Percentiles rank a stretch among this genome's conserved stretches.
Conservation (phyloP, 2,797 vertebrate species). For the Ispidina picta region DNA sequence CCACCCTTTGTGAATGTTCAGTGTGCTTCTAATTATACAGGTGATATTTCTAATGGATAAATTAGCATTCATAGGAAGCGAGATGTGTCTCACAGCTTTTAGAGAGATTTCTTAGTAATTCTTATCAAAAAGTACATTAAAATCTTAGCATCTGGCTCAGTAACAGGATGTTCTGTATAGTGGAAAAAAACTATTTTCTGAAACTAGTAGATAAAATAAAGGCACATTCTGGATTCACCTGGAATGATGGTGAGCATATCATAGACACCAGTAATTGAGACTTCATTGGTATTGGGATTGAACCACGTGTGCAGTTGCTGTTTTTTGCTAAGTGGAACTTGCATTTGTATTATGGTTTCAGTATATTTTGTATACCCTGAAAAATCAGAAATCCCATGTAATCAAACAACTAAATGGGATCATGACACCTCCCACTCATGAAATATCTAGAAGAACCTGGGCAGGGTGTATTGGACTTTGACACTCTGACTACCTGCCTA, state of each 20-base stretch:
- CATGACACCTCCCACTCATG: neutral
- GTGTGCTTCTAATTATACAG: neutral
- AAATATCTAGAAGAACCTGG: neutral
- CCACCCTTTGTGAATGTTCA: neutral
- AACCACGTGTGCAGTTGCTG: accelerated
- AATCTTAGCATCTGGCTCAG: neutral
- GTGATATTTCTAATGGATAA: neutral
- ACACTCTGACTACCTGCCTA: neutral
- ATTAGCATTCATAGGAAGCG: neutral
- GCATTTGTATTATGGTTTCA: neutral
- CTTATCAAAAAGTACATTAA: neutral
- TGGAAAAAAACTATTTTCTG: neutral
- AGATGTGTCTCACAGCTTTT: neutral
- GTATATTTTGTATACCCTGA: neutral
- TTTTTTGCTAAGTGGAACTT: neutral
- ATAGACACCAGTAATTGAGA: neutral
- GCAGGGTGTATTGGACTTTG: neutral
- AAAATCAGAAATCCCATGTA: neutral
- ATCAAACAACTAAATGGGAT: neutral
- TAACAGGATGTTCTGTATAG: neutral
- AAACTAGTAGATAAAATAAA: neutral
- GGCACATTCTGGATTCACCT: neutral
- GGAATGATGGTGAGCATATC: neutral
- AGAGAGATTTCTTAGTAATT: neutral
- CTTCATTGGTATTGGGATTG: neutral